These are phyloP conservation scores for Patiria pectinifera DNA, from an alignment of 53 echinoderm and acorn worm species.

Conservation along the genomic window DNA sequence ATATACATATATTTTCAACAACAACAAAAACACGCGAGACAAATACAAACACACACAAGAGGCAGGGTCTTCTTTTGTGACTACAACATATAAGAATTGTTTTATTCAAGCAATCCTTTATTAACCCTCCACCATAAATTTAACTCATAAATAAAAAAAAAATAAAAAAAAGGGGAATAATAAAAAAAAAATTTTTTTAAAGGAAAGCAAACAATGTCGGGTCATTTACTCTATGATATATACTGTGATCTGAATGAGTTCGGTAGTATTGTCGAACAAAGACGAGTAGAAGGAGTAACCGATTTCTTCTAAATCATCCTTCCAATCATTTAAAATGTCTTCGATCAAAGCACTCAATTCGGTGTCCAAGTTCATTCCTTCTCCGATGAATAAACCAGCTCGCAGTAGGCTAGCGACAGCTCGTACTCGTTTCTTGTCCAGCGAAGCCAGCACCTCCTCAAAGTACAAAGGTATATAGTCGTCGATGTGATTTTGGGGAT, in stretches of 20 bases:
- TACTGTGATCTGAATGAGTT: conserved; percentile 11
- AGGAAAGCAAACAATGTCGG: too few species aligned
- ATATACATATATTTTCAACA: too few species aligned
- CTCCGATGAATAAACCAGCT: neutral
- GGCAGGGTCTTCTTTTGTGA: neutral
- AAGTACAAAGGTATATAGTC: neutral
- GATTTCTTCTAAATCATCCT: neutral
- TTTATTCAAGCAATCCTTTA: neutral
- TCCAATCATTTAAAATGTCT: conserved; percentile 35
- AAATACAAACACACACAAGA: too few species aligned
- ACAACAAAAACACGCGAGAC: neutral
- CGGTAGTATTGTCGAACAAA: neutral
- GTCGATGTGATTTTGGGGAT: neutral
- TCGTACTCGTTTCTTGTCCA: neutral
- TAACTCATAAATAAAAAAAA: neutral
- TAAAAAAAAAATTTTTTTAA: neutral
- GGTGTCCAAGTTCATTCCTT: conserved; percentile 1
- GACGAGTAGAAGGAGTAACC: neutral
- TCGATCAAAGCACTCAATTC: neutral
- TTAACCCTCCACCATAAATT: neutral
- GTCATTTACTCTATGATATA: neutral
- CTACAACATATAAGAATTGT: neutral
- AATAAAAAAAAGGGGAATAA: neutral
- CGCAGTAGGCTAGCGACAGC: neutral
- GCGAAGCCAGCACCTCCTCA: neutral